Conservation (phyloP, 2,113 vertebrate genomes). For the Mormyrus iriodes region DNA sequence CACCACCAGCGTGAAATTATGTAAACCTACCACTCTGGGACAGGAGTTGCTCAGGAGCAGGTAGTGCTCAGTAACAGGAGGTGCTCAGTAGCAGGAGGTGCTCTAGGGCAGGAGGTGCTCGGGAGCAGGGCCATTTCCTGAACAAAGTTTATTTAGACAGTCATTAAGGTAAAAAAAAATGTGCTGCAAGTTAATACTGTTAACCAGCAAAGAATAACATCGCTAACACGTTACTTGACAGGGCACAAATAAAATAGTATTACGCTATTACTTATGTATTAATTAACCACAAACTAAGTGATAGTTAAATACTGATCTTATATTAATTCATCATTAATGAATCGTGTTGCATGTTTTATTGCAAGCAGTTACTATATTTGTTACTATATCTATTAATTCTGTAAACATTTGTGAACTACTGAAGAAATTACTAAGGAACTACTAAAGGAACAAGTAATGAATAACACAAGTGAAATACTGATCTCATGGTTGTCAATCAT, state of each 20-base stretch:
- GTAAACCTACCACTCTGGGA: not conserved
- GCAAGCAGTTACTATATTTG: not conserved
- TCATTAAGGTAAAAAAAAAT: not conserved
- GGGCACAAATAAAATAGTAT: not conserved
- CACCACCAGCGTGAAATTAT: not conserved
- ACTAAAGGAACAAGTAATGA: not conserved
- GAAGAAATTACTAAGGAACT: too few relatives aligned
- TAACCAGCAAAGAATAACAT: not conserved
- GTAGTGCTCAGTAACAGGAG: too few relatives aligned
- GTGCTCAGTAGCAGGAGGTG: too few relatives aligned
- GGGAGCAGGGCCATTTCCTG: not conserved
- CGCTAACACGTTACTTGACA: too few relatives aligned
- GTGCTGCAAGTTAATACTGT: not conserved
- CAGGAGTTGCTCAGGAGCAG: not conserved
- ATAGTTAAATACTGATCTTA: not conserved
- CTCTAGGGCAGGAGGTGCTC: not conserved
- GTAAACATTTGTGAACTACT: too few relatives aligned
- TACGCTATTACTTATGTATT: not conserved
- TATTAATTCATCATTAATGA: not conserved
- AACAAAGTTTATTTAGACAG: not conserved
- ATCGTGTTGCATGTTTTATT: not conserved
- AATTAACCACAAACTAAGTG: not conserved
- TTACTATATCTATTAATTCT: not conserved
- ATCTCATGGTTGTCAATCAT: not conserved
- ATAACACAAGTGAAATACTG: not conserved